phyloP scores from a whole-genome alignment of 1,140 invertebrate species.

The Ooceraea biroi region DNA sequence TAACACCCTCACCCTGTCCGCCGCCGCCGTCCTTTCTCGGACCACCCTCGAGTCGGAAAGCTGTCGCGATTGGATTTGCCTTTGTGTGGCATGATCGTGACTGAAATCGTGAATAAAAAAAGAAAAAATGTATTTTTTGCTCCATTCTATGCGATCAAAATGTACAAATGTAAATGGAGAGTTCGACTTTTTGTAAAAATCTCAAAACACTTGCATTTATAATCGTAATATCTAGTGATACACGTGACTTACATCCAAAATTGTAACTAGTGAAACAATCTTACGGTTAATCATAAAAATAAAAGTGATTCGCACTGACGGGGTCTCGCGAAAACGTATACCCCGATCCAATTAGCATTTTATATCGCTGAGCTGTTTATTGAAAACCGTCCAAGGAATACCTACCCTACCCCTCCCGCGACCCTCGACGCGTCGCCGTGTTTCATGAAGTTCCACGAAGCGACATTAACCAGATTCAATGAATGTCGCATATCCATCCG shows the following conservation, averaged over 20 bases:
- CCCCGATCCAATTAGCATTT: background rate
- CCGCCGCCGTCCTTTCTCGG: background rate
- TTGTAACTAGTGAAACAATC: background rate
- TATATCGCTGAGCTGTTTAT: background rate
- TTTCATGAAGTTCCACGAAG: background rate
- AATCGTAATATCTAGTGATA: background rate
- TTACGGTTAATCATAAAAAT: background rate
- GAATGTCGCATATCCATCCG: slow-evolving; percentile 18
- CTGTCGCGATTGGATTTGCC: slow-evolving; percentile 57
- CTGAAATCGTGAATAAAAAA: too few relatives aligned
- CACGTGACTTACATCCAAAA: slow-evolving; percentile 2
- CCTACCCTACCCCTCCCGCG: background rate
- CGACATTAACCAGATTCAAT: slow-evolving; percentile 2
- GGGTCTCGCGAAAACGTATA: background rate
- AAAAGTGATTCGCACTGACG: background rate
- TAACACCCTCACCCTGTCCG: slow-evolving; percentile 82
- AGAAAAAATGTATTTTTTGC: too few relatives aligned
- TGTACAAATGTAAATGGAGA: background rate
- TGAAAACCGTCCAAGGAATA: slow-evolving; percentile 1
- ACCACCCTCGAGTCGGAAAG: too few relatives aligned
- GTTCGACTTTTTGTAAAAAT: background rate
- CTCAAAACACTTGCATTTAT: background rate
- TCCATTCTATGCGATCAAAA: slow-evolving; percentile 11
- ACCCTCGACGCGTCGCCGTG: background rate
- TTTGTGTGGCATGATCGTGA: slow-evolving; percentile 31